Base-by-base conservation (phyloP, 2,113 vertebrate genomes). In the Plestiodon gilberti region DNA sequence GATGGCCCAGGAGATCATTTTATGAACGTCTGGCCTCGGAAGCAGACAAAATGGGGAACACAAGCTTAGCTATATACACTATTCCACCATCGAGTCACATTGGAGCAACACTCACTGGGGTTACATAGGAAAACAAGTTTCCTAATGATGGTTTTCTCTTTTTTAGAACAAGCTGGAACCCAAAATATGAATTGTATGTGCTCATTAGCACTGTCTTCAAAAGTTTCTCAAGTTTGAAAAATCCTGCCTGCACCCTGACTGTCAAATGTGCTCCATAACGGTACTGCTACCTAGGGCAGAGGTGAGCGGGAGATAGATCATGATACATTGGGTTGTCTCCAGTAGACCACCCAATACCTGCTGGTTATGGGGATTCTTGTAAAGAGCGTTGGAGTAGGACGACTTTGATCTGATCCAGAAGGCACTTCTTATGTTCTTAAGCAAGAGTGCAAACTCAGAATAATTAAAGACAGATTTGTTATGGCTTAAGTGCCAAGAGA, bases 1-100 rank as follows among this genome's bases (percentile, higher is more conserved):
- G 93, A 94, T 93, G 93, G 93, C 85, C 92, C 84, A 38, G 79
- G 87, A 88, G 81, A 94, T 87, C 90, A 75, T 88, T 93, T 93
- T 65, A 76, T 86, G 35, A 92, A 89, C 89, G 89, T 82, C 83
- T 64, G 73, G 48, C 91, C 92, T 94, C 82, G 0, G 87, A 90
- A 88, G 81, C 83, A 90, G 90, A 89, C 80, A 71, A 85, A 91
- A 84, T 84, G 73, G 85, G 87, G 88, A 88, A 82, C 48, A 87
- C 62, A 87, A 81, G 85, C 55, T 48, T 28, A 22, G 83, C 84
- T 91, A 90, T 92, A 62, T 74, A 85, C 57, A 74, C 71, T 64
- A 86, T 85, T 35, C 74, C 91, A 82, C 59, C 77, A 13, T 80
- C 48, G 59, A 76, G 89, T 73, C 89, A 9, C 70, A 48, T 23